A percentile compares a stretch with the other conserved stretches of the same genome.
Evolutionary conservation across 1,140 invertebrate genomes (phyloP).

Genomic region (Microplitis mediator): DNA sequence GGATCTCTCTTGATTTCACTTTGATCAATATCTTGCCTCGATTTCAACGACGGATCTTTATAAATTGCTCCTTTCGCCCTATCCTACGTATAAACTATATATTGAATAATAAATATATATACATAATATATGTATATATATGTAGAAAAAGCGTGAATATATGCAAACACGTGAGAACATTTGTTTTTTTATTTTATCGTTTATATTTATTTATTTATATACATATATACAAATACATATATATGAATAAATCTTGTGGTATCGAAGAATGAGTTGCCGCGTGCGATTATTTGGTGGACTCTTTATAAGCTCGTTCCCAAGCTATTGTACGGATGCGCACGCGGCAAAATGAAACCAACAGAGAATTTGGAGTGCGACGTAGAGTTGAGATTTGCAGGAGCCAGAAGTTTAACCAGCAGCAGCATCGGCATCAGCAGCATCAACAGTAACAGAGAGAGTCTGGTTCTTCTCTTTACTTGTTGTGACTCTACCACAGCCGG

Average conservation of each 20-base stretch:
- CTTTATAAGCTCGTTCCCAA: neutral
- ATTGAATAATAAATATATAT: slow-evolving; percentile 15
- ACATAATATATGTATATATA: neutral
- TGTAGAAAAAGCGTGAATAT: neutral
- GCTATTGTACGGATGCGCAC: slow-evolving; percentile 1
- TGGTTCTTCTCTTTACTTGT: neutral
- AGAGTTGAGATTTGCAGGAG: neutral
- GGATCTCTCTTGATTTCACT: slow-evolving; percentile 26
- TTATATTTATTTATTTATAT: neutral
- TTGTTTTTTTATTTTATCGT: neutral
- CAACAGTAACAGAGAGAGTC: neutral
- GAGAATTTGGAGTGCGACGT: neutral
- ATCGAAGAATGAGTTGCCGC: slow-evolving; percentile 3
- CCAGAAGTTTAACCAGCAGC: too few relatives aligned
- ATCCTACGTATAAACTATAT: neutral
- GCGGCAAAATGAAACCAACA: neutral
- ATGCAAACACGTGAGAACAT: slow-evolving; percentile 7
- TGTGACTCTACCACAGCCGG: neutral
- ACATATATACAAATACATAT: neutral
- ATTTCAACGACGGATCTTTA: slow-evolving; percentile 24
- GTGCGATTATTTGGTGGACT: neutral
- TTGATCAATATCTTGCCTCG: slow-evolving; percentile 26
- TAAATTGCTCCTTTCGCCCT: slow-evolving; percentile 19
- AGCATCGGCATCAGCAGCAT: neutral
- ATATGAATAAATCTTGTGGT: neutral